phyloP scores from a whole-genome alignment of 2,888 invertebrate species.

The Xylocampa areola region DNA sequence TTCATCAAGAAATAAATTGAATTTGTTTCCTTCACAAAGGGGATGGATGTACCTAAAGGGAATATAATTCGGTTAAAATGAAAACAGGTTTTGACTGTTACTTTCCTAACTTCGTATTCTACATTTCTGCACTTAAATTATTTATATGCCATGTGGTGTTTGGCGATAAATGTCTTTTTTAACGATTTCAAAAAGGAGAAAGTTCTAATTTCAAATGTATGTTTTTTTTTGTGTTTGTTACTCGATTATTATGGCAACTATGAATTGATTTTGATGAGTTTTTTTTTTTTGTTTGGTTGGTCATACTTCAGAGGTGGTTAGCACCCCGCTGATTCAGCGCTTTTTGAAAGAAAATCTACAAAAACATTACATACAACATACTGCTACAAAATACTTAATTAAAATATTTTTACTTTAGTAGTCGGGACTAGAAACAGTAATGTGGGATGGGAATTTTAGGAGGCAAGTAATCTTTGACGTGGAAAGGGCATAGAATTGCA shows the following conservation, averaged over 20 bases:
- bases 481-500: constrained; percentile 1
- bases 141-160: not conserved
- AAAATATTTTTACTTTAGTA: not conserved
- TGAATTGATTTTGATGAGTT: no score
- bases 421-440: no score
- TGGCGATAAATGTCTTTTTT: no score
- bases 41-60: constrained; percentile 12
- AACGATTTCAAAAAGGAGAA: no score
- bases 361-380: no score
- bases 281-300: no score
- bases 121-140: constrained; percentile 11
- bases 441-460: constrained; percentile 2
- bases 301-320: no score
- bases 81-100: constrained; percentile 25
- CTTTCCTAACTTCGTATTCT: constrained; percentile 11
- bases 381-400: not conserved
- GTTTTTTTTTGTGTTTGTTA: no score
- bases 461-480: constrained; percentile 21
- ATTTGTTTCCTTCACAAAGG: constrained; percentile 43
- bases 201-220: no score
- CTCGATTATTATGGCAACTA: no score
- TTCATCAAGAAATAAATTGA: constrained; percentile 47
- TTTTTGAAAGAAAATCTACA: no score
- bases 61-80: constrained; percentile 37
- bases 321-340: no score